phyloP scores from a whole-genome alignment of 2,113 vertebrate species.

The Muntiacus reevesi region DNA sequence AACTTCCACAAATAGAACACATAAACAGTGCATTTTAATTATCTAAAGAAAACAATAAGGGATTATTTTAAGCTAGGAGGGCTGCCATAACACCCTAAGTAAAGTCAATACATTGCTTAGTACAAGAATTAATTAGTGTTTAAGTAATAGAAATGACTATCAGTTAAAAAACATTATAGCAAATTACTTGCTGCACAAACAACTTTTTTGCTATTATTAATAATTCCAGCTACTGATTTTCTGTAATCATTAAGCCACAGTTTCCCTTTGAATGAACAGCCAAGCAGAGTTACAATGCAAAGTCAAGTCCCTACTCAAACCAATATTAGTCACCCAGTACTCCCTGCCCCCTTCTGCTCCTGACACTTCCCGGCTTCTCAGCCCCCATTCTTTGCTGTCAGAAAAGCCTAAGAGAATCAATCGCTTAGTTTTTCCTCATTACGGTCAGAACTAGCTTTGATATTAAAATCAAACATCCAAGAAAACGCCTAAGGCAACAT shows the following conservation, averaged over 20 bases:
- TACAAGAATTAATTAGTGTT: constrained; percentile 64
- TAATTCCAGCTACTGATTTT: constrained; percentile 60
- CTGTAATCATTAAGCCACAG: neutral
- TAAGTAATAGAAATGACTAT: constrained; percentile 67
- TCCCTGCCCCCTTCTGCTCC: neutral
- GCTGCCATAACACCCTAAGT: constrained; percentile 11
- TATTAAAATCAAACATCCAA: constrained; percentile 56
- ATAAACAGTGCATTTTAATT: constrained; percentile 28
- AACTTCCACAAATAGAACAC: neutral
- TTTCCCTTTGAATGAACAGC: constrained; percentile 23
- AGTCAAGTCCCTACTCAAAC: neutral
- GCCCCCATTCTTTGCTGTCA: neutral
- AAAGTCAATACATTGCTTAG: constrained; percentile 57
- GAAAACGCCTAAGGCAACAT: constrained; percentile 29
- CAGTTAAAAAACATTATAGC: constrained; percentile 53
- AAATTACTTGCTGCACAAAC: constrained; percentile 53
- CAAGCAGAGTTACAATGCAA: neutral
- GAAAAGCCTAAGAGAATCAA: neutral
- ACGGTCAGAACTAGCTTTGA: constrained; percentile 24
- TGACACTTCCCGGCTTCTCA: neutral
- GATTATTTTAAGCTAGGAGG: constrained; percentile 29
- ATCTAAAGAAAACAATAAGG: constrained; percentile 41
- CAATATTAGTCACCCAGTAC: neutral
- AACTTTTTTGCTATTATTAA: constrained; percentile 55
- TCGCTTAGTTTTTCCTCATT: neutral